Conservation (phyloP, 2,888 invertebrate species). For the Leptinotarsa peninsularis region DNA sequence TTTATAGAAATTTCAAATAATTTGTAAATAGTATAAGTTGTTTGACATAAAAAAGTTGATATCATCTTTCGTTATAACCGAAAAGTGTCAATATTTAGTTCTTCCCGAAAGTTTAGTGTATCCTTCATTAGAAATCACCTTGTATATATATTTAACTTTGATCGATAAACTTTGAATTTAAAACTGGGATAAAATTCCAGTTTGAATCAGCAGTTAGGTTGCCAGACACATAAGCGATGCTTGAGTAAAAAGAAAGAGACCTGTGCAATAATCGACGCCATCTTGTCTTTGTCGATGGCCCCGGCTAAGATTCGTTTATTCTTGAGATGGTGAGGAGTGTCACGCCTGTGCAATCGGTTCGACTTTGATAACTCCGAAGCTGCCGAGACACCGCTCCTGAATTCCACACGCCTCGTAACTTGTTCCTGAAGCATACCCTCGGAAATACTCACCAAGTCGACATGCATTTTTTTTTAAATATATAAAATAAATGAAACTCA, state of each 20-base stretch:
- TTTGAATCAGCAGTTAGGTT: not conserved
- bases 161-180: too few relatives aligned
- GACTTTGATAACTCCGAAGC: slow-evolving; percentile 69
- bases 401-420: slow-evolving; percentile 72
- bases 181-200: not conserved
- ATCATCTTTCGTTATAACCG: too few relatives aligned
- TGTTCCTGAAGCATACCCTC: slow-evolving; percentile 53
- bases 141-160: too few relatives aligned
- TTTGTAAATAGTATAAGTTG: too few relatives aligned
- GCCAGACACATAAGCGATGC: slow-evolving; percentile 27
- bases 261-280: slow-evolving; percentile 79
- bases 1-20: too few relatives aligned
- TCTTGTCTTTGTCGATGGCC: slow-evolving; percentile 76
- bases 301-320: slow-evolving; percentile 89
- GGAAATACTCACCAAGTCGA: not conserved
- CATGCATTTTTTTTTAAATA: slow-evolving; percentile 4
- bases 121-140: too few relatives aligned
- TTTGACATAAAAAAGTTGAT: too few relatives aligned
- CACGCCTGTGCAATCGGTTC: slow-evolving; percentile 85
- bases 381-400: slow-evolving; percentile 67
- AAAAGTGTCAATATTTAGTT: too few relatives aligned
- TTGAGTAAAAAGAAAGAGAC: slow-evolving; percentile 62
- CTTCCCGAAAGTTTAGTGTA: too few relatives aligned
- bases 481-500: not conserved
- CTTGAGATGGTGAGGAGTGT: slow-evolving; percentile 99